These are phyloP conservation scores for Calyptommatus sinebrachiatus DNA, from an alignment of 2,113 vertebrate genomes.

Conservation along the genomic window DNA sequence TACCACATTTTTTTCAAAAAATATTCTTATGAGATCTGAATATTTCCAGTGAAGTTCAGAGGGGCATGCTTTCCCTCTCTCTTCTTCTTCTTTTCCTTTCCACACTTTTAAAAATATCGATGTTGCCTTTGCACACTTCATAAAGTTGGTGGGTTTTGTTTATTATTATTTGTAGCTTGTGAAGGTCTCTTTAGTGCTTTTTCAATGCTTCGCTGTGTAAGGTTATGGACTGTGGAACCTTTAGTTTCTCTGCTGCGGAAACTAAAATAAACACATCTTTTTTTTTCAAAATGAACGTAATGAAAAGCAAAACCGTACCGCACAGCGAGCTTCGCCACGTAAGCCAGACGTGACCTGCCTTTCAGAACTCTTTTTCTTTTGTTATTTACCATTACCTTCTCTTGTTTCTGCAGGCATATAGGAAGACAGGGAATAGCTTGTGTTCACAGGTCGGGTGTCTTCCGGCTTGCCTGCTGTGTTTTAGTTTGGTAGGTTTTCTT, in stretches of 20 bases:
- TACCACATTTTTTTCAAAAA: too few species aligned
- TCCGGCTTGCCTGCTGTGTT: neutral
- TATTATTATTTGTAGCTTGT: neutral
- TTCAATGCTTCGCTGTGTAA: neutral
- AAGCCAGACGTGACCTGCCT: neutral
- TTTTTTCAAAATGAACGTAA: neutral
- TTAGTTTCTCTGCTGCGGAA: neutral
- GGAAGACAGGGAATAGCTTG: neutral
- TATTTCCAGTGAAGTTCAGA: neutral
- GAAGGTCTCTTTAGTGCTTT: conserved; percentile 13
- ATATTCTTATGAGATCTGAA: too few species aligned
- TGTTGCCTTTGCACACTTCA: neutral
- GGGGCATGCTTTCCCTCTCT: too few species aligned
- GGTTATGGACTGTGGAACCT: neutral
- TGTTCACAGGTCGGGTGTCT: neutral
- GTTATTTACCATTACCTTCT: neutral
- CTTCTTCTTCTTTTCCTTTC: neutral
- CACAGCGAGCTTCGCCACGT: neutral
- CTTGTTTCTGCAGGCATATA: neutral
- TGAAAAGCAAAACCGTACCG: neutral
- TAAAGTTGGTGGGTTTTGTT: neutral
- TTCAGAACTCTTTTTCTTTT: neutral
- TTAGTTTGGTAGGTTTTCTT: neutral
- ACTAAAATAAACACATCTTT: conserved; percentile 11
- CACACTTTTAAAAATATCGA: neutral